These are phyloP conservation scores for Monopterus albus DNA, from an alignment of 2,113 vertebrate species.

Conservation along the genomic window DNA sequence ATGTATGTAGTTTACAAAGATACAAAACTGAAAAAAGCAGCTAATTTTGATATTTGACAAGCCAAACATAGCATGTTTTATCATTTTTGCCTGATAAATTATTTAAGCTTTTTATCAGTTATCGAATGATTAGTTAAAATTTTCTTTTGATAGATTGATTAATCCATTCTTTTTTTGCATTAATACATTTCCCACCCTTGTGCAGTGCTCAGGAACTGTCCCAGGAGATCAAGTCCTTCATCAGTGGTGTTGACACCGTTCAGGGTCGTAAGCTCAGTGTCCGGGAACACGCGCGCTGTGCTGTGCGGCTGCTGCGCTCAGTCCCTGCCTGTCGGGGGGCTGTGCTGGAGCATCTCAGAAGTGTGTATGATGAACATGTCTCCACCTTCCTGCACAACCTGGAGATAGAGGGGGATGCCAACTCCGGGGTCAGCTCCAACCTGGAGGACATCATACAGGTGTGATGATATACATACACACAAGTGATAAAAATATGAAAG, in stretches of 20 bases:
- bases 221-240: conserved; percentile 93
- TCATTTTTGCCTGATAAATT: no score
- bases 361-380: conserved; percentile 92
- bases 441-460: conserved; percentile 89
- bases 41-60: no score
- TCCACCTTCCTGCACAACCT: conserved; percentile 85
- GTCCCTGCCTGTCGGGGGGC: conserved; percentile 91
- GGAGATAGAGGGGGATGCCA: conserved; percentile 75
- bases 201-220: conserved; percentile 88
- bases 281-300: conserved; percentile 90
- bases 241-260: conserved; percentile 86
- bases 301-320: conserved; percentile 88
- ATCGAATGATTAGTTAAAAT: no score
- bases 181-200: background rate
- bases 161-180: no score
- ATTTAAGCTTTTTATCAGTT: no score
- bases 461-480: background rate
- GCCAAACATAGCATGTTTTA: no score
- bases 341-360: conserved; percentile 90
- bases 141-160: no score
- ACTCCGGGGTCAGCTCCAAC: conserved; percentile 74
- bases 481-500: background rate
- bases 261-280: conserved; percentile 89
- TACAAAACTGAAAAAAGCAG: no score
- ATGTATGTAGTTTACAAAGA: no score